These are phyloP conservation scores for Drosophila testacea DNA, from an alignment of 2,888 invertebrate genomes.

Conservation along the genomic window DNA sequence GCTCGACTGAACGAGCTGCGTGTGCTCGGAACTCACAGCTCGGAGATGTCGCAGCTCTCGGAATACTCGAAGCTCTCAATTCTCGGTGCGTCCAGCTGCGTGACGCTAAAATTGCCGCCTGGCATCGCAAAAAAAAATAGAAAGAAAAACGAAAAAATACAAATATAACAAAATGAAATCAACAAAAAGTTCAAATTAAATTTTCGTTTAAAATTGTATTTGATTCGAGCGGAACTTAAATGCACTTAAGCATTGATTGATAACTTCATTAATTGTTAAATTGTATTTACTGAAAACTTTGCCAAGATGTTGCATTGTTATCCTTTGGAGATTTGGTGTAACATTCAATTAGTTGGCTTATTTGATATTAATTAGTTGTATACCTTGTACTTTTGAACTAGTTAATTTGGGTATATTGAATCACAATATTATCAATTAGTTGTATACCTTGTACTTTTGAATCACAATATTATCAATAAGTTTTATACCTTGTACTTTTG, in stretches of 20 bases:
- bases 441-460: background rate
- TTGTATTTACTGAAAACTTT: background rate
- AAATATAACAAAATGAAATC: constrained; percentile 3
- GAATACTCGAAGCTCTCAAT: constrained; percentile 27
- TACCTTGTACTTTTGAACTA: background rate
- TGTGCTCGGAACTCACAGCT: constrained; percentile 39
- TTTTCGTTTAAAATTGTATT: background rate
- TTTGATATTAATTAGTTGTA: background rate
- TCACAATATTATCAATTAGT: constrained; percentile 4
- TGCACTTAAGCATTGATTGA: constrained; percentile 1
- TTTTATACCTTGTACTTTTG: no score
- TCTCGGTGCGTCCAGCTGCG: constrained; percentile 68
- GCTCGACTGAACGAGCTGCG: constrained; percentile 46
- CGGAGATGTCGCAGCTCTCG: constrained; percentile 13
- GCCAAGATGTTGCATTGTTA: background rate
- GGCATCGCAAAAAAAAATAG: constrained; percentile 40
- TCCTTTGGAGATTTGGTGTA: background rate
- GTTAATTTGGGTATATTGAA: background rate
- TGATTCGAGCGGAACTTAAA: background rate
- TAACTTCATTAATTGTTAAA: constrained; percentile 10
- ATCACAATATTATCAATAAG: no score
- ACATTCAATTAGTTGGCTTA: background rate
- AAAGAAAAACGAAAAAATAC: constrained; percentile 23
- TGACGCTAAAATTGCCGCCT: constrained; percentile 73
- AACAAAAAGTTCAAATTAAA: constrained; percentile 18